phyloP scores from a whole-genome alignment of 2,797 vertebrate species.

The Paramormyrops hopkinsi region DNA sequence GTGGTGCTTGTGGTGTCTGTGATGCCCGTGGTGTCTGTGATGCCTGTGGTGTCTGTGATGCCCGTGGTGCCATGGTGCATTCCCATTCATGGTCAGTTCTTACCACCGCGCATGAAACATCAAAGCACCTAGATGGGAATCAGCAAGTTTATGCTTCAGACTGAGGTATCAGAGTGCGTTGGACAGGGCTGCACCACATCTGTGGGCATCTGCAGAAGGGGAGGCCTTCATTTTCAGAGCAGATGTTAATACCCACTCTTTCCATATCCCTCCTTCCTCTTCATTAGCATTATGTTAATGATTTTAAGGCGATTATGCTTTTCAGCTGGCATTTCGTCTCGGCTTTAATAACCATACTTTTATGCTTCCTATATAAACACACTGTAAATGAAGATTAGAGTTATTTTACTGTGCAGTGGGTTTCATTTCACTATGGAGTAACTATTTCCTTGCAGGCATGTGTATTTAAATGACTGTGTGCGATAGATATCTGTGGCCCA shows the following conservation, averaged over 20 bases:
- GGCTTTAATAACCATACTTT: background rate
- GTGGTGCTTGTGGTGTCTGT: too few relatives aligned
- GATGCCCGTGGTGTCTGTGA: too few relatives aligned
- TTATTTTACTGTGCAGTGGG: background rate
- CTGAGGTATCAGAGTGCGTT: background rate
- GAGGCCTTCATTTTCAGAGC: background rate
- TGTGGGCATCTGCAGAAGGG: background rate
- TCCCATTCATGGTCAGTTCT: background rate
- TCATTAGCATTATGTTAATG: background rate
- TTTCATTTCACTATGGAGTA: background rate
- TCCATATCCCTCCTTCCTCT: background rate
- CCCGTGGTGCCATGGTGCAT: background rate
- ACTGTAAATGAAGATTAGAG: constrained; percentile 13
- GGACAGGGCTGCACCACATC: background rate
- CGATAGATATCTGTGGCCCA: background rate
- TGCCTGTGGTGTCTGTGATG: background rate
- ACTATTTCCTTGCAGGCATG: background rate
- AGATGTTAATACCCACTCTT: background rate
- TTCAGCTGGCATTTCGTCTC: background rate
- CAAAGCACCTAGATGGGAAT: background rate
- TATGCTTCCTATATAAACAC: background rate
- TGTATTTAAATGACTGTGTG: background rate
- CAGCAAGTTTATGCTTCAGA: background rate
- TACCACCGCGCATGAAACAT: background rate
- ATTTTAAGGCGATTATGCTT: background rate